Conservation (phyloP, 2,797 vertebrate genomes). For the Melanotaenia nigrans region DNA sequence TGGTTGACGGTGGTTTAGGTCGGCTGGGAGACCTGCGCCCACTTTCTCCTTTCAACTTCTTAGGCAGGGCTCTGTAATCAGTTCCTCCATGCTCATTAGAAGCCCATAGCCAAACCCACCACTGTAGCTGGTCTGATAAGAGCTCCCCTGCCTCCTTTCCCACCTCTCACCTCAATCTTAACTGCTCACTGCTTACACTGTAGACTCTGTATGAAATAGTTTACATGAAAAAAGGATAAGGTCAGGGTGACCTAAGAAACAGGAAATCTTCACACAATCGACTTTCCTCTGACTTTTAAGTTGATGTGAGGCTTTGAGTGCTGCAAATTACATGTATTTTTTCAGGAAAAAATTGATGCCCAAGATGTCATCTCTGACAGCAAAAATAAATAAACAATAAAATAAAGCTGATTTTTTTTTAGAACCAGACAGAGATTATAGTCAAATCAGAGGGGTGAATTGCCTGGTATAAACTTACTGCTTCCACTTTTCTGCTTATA, state of each 20-base stretch:
- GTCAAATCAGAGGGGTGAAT: constrained; percentile 14
- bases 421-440: constrained; percentile 26
- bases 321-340: constrained; percentile 9
- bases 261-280: constrained; percentile 15
- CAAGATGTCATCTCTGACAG: constrained; percentile 14
- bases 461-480: constrained; percentile 32
- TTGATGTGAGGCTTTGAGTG: constrained; percentile 18
- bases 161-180: constrained; percentile 51
- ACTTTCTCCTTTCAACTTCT: constrained; percentile 33
- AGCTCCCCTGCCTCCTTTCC: constrained; percentile 43
- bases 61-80: constrained; percentile 57
- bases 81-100: constrained; percentile 47
- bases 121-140: constrained; percentile 63
- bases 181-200: constrained; percentile 41
- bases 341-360: neutral
- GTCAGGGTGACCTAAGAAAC: constrained; percentile 28
- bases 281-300: constrained; percentile 36
- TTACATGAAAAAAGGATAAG: constrained; percentile 48
- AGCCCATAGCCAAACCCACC: constrained; percentile 33
- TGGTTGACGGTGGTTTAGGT: constrained; percentile 42
- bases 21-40: constrained; percentile 45
- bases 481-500: constrained; percentile 54
- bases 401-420: constrained; percentile 18
- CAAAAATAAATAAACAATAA: neutral
- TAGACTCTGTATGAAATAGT: constrained; percentile 36